Percentiles rank a stretch among this genome's conserved stretches.
phyloP scores from a whole-genome alignment of 2,888 invertebrate species.

The Gari tellinella region DNA sequence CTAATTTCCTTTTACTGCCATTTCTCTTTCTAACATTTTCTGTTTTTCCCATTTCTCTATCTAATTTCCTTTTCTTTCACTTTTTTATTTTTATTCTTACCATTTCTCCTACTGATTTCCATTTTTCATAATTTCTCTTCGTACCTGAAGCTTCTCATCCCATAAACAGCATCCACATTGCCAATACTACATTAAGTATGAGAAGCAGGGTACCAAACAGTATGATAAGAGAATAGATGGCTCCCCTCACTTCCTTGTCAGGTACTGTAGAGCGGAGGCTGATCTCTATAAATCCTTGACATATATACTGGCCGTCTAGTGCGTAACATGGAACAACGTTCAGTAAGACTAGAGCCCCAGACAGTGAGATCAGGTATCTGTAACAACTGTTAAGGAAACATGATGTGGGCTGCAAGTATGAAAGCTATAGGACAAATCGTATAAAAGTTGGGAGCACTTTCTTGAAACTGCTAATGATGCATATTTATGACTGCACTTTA shows the following conservation, averaged over 20 bases:
- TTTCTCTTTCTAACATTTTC: no score
- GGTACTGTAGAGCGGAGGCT: constrained; percentile 75
- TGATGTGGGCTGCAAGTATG: no score
- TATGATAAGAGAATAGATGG: constrained; percentile 89
- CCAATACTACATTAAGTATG: constrained; percentile 88
- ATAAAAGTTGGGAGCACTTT: no score
- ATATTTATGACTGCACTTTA: no score
- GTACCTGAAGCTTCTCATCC: constrained; percentile 29
- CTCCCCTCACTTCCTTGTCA: constrained; percentile 85
- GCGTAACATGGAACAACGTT: constrained; percentile 97
- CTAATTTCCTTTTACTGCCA: no score
- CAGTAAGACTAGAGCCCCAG: constrained; percentile 94
- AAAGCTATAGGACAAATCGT: no score
- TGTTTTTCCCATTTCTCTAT: no score
- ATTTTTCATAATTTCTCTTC: no score
- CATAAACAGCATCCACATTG: constrained; percentile 82
- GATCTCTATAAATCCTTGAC: constrained; percentile 86
- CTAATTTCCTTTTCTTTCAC: no score
- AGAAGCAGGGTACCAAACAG: constrained; percentile 90
- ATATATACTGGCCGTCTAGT: constrained; percentile 96
- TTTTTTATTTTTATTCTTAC: no score
- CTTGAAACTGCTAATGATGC: no score
- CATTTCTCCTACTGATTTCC: no score
- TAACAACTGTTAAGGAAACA: constrained; percentile 22
- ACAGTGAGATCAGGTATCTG: constrained; percentile 89